Conservation (phyloP, 2,888 invertebrate genomes). For the Halictus ligatus region DNA sequence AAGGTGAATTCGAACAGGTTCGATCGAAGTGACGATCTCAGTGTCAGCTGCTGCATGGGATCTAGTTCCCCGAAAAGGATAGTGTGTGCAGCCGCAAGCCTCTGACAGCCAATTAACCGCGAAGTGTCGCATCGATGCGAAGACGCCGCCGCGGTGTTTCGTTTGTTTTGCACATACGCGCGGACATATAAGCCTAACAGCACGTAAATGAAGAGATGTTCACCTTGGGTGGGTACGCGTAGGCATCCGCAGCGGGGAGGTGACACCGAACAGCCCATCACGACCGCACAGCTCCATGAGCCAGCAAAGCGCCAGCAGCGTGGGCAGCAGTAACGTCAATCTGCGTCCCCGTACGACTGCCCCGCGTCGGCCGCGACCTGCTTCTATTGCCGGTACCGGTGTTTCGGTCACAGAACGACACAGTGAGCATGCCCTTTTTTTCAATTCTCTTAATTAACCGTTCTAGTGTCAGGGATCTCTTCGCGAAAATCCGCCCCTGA, state of each 20-base stretch:
- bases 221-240: constrained; percentile 78
- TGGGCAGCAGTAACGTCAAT: constrained; percentile 84
- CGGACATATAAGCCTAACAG: constrained; percentile 41
- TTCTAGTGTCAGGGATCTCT: neutral
- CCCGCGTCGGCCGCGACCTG: constrained; percentile 91
- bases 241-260: constrained; percentile 91
- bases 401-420: constrained; percentile 86
- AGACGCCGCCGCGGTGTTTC: constrained; percentile 15
- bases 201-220: constrained; percentile 70
- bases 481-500: neutral
- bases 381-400: constrained; percentile 94
- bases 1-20: neutral
- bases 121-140: constrained; percentile 22
- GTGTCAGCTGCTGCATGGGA: neutral
- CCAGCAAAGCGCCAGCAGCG: constrained; percentile 88
- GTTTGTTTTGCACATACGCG: constrained; percentile 37
- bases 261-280: constrained; percentile 91
- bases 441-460: constrained; percentile 56
- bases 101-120: constrained; percentile 21
- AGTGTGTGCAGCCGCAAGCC: neutral
- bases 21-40: neutral
- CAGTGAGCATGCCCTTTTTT: constrained; percentile 84
- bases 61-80: neutral
- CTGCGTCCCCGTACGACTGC: constrained; percentile 88
- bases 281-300: constrained; percentile 95